Conservation (phyloP, 2,113 vertebrate genomes). For the Egretta garzetta region DNA sequence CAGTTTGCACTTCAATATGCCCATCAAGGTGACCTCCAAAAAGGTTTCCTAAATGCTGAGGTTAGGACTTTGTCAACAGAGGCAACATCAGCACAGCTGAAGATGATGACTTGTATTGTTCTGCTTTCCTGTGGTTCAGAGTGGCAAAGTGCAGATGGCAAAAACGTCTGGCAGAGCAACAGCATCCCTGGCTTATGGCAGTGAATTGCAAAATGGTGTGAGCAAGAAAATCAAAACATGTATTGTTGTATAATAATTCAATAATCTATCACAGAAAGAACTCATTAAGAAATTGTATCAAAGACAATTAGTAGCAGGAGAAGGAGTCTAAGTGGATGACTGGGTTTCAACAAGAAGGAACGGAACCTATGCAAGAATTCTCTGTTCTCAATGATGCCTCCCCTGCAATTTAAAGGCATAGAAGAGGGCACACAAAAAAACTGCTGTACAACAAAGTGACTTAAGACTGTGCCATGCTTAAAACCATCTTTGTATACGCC, state of each 20-base stretch:
- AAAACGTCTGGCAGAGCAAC: neutral
- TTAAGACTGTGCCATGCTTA: neutral
- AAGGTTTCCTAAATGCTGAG: constrained; percentile 40
- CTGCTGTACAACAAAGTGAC: neutral
- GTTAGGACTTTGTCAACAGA: neutral
- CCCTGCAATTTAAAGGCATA: neutral
- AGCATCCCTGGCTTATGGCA: neutral
- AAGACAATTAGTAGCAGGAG: neutral
- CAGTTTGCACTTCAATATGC: neutral
- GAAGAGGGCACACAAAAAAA: neutral
- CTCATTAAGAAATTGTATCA: neutral
- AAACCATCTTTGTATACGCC: neutral
- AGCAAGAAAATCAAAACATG: neutral
- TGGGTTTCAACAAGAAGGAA: neutral
- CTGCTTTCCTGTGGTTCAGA: neutral
- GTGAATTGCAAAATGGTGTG: neutral
- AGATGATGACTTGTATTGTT: neutral
- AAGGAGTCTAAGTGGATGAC: neutral
- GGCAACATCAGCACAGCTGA: neutral
- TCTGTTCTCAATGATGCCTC: neutral
- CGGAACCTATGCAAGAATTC: neutral
- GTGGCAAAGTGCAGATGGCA: neutral
- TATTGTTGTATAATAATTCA: neutral
- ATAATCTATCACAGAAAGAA: neutral
- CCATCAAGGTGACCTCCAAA: constrained; percentile 6